Evolutionary conservation across 2,888 invertebrate species (phyloP).

Genomic region (Antheraea assamensis): DNA sequence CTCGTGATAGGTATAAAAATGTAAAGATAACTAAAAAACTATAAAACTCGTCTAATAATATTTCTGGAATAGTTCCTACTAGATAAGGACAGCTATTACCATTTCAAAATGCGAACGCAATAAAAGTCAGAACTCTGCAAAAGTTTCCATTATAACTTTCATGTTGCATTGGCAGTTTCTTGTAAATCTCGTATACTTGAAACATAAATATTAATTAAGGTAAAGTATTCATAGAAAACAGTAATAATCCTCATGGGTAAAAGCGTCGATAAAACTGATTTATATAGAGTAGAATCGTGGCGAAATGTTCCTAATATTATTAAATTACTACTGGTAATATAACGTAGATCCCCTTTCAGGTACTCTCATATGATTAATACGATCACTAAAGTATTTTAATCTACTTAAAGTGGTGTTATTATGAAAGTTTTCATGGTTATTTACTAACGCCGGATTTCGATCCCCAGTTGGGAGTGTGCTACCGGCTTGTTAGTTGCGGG

Average conservation of each 20-base stretch:
- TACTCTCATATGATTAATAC: slow-evolving; percentile 59
- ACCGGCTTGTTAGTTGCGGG: slow-evolving; percentile 75
- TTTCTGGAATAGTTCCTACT: not conserved
- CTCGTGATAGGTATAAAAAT: not conserved
- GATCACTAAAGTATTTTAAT: slow-evolving; percentile 65
- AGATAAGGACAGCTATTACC: not conserved
- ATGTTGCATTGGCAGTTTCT: slow-evolving; percentile 3
- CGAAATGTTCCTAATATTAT: slow-evolving; percentile 64
- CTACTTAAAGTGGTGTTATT: slow-evolving; percentile 69
- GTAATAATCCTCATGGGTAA: slow-evolving; percentile 54
- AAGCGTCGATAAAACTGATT: slow-evolving; percentile 66
- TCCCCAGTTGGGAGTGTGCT: slow-evolving; percentile 44
- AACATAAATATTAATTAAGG: slow-evolving; percentile 9
- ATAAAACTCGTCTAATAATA: not conserved
- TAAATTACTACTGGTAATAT: slow-evolving; percentile 61
- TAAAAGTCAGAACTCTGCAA: slow-evolving; percentile 20
- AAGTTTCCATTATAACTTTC: not conserved
- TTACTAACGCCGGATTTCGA: slow-evolving; percentile 53
- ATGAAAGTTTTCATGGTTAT: slow-evolving; percentile 72
- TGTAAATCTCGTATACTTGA: not conserved
- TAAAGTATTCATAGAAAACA: slow-evolving; percentile 42
- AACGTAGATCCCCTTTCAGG: slow-evolving; percentile 52
- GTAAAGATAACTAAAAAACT: not conserved
- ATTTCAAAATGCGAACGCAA: not conserved
- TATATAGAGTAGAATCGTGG: slow-evolving; percentile 57